A percentile compares a stretch with the other conserved stretches of the same genome.
These are phyloP conservation scores for Anodontia alba DNA, from an alignment of 2,888 invertebrate species.

Conservation along the genomic window DNA sequence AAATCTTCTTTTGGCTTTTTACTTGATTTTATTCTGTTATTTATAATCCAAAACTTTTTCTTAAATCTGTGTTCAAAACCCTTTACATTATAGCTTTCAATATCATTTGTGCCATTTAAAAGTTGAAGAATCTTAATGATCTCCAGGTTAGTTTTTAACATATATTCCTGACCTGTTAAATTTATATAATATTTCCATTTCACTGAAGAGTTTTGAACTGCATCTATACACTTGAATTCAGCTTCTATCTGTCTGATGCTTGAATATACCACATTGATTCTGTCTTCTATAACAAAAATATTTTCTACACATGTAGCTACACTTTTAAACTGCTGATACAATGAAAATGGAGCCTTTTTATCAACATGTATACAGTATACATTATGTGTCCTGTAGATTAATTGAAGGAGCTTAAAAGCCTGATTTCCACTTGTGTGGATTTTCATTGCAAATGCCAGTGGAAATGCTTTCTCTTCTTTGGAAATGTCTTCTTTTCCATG, in stretches of 20 bases:
- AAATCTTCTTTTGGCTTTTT: slow-evolving; percentile 57
- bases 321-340: slow-evolving; percentile 31
- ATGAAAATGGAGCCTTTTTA: slow-evolving; percentile 28
- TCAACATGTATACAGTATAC: slow-evolving; percentile 74
- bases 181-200: slow-evolving; percentile 40
- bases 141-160: slow-evolving; percentile 39
- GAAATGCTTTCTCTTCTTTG: slow-evolving; percentile 69
- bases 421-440: slow-evolving; percentile 61
- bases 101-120: slow-evolving; percentile 56
- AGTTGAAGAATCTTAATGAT: slow-evolving; percentile 29
- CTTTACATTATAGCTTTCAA: slow-evolving; percentile 68
- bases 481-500: slow-evolving; percentile 56
- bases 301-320: slow-evolving; percentile 63
- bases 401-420: slow-evolving; percentile 59
- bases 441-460: slow-evolving; percentile 77
- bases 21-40: slow-evolving; percentile 47
- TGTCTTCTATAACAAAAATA: slow-evolving; percentile 58
- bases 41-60: slow-evolving; percentile 42
- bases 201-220: slow-evolving; percentile 50
- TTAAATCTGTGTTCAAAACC: slow-evolving; percentile 45
- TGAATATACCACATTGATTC: slow-evolving; percentile 70
- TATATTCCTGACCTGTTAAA: slow-evolving; percentile 42
- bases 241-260: slow-evolving; percentile 68
- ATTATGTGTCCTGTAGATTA: slow-evolving; percentile 72
- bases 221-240: slow-evolving; percentile 68